Conservation (phyloP, 2,113 vertebrate genomes). For the Melanerpes formicivorus region DNA sequence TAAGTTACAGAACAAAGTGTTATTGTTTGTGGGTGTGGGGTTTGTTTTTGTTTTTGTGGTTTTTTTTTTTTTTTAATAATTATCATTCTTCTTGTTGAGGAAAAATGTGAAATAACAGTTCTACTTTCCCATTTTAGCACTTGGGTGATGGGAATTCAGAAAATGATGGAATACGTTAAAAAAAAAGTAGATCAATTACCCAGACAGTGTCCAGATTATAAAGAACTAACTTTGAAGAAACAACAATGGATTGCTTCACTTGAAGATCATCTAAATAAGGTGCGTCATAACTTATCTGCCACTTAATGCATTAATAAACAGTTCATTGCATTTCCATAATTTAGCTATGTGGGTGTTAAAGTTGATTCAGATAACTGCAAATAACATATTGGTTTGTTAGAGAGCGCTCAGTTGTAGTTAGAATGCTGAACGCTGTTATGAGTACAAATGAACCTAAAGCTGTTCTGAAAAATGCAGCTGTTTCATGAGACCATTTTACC, state of each 20-base stretch:
- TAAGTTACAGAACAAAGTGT: not conserved
- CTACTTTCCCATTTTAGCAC: conserved; percentile 67
- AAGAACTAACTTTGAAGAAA: conserved; percentile 73
- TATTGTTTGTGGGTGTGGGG: no score
- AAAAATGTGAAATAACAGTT: not conserved
- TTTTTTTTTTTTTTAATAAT: not conserved
- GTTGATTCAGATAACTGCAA: not conserved
- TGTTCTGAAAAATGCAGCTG: not conserved
- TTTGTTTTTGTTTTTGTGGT: not conserved
- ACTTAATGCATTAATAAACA: not conserved
- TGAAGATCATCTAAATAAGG: conserved; percentile 82
- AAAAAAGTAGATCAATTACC: conserved; percentile 73
- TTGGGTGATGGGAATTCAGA: conserved; percentile 69
- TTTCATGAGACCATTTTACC: not conserved
- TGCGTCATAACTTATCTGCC: not conserved
- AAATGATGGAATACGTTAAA: conserved; percentile 79
- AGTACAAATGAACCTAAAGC: not conserved
- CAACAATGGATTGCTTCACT: conserved; percentile 69
- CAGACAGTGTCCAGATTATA: conserved; percentile 65
- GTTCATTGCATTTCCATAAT: not conserved
- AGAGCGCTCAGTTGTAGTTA: not conserved
- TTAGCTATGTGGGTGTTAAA: not conserved
- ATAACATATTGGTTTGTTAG: not conserved
- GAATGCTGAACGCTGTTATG: not conserved
- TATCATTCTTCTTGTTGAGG: not conserved